A percentile compares a stretch with the other conserved stretches of the same genome.
Evolutionary conservation across 2,888 invertebrate genomes (phyloP).

Genomic region (Xanthorhoe spadicearia): DNA sequence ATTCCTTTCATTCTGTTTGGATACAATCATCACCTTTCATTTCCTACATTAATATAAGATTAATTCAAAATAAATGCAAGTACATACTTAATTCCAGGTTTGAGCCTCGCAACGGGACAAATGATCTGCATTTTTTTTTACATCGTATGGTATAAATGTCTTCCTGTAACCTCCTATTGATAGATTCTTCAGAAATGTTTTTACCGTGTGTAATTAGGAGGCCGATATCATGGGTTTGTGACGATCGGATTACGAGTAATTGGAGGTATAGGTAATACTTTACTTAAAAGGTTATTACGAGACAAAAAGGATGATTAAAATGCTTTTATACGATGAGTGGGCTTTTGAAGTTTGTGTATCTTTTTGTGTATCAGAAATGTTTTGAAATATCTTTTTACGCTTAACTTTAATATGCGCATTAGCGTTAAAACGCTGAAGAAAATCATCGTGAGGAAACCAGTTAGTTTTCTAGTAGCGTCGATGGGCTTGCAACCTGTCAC

Average conservation of each 20-base stretch:
- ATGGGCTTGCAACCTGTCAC: too few species aligned
- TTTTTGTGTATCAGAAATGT: not conserved
- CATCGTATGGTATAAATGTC: constrained; percentile 15
- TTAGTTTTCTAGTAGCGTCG: too few species aligned
- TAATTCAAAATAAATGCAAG: too few species aligned
- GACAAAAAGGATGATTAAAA: not conserved
- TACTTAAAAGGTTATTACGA: not conserved
- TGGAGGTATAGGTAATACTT: not conserved
- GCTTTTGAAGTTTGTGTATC: not conserved
- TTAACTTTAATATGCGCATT: too few species aligned
- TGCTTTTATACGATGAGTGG: not conserved
- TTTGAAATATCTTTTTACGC: too few species aligned
- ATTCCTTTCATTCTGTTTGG: too few species aligned
- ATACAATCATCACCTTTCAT: too few species aligned
- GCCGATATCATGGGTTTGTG: constrained; percentile 22
- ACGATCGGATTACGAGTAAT: constrained; percentile 10
- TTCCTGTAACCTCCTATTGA: constrained; percentile 42
- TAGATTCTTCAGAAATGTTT: constrained; percentile 60
- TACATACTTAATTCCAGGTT: too few species aligned
- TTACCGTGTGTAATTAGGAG: constrained; percentile 60
- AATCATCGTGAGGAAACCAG: too few species aligned
- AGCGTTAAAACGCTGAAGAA: too few species aligned
- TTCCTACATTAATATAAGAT: too few species aligned
- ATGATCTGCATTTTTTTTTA: not conserved
- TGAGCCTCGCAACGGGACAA: too few species aligned